Base-by-base conservation (phyloP, 2,888 invertebrate species). In the Cremastobaeus sp. region DNA sequence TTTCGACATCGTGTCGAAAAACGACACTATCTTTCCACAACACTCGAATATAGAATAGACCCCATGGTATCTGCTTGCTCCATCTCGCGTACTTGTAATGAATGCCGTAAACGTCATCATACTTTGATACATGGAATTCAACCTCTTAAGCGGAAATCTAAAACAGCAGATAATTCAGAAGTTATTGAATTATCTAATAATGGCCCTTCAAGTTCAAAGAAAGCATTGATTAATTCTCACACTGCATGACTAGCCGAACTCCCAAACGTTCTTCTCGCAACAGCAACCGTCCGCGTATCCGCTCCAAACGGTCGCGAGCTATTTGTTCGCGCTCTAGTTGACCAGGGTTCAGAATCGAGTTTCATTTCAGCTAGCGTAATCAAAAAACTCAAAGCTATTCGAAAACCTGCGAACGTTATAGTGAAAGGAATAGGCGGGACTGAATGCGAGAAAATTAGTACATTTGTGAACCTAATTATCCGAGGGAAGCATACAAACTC, bases 391-490 rank as follows among this genome's bases (percentile, higher is more conserved):
- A n/a, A n/a, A n/a, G n/a, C n/a, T n/a, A n/a, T n/a, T n/a, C n/a
- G n/a, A n/a, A n/a, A n/a, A n/a, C n/a, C n/a, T n/a, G n/a, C n/a
- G n/a, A n/a, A n/a, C n/a, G n/a, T n/a, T 17, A 12, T 4, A 8
- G 55, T 57, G 3, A n/a, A 32, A 1, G 55, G 55, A 1, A 39
- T 57, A 12, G 43, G 43, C 12, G 43, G n/a, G n/a, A n/a, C n/a
- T n/a, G n/a, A n/a, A n/a, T n/a, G n/a, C n/a, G n/a, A n/a, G n/a
- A n/a, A n/a, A n/a, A n/a, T n/a, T n/a, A n/a, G n/a, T n/a, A n/a
- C n/a, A n/a, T n/a, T n/a, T n/a, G n/a, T n/a, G n/a, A n/a, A n/a
- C n/a, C n/a, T n/a, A n/a, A n/a, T n/a, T n/a, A n/a, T n/a, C n/a
- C n/a, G n/a, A n/a, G n/a, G n/a, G n/a, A n/a, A n/a, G n/a, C n/a